phyloP scores from a whole-genome alignment of 2,888 invertebrate species.

The Pheosia tremula region DNA sequence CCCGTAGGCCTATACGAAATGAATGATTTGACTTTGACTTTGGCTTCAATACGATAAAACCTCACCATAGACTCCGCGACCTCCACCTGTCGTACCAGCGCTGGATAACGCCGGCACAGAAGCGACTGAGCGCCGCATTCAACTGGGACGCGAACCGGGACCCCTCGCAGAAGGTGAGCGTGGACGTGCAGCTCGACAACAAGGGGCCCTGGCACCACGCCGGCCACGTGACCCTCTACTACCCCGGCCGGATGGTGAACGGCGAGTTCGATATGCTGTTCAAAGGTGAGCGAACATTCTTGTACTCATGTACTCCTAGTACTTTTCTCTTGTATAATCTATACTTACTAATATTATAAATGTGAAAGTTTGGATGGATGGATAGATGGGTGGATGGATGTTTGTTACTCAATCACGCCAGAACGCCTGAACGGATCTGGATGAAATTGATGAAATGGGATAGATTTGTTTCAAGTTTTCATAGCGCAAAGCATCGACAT shows the following conservation, averaged over 20 bases:
- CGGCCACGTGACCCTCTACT: constrained; percentile 87
- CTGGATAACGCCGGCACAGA: constrained; percentile 84
- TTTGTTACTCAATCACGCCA: too few relatives aligned
- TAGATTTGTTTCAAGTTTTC: too few relatives aligned
- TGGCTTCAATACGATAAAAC: too few relatives aligned
- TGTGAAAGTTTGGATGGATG: too few relatives aligned
- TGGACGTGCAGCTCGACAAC: constrained; percentile 86
- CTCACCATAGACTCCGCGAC: constrained; percentile 86
- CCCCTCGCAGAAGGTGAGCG: constrained; percentile 88
- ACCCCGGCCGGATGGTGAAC: constrained; percentile 90
- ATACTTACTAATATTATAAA: too few relatives aligned
- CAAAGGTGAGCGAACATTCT: constrained; percentile 63
- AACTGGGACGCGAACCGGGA: constrained; percentile 95
- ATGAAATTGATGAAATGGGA: too few relatives aligned
- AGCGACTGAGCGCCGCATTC: constrained; percentile 88
- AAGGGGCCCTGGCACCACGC: constrained; percentile 86
- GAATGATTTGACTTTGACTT: too few relatives aligned
- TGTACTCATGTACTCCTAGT: not conserved
- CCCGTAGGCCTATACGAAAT: too few relatives aligned
- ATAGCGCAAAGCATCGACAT: too few relatives aligned
- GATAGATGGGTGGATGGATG: too few relatives aligned
- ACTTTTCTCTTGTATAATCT: not conserved
- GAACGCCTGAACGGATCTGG: too few relatives aligned
- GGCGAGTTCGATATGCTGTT: constrained; percentile 86
- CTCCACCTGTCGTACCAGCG: constrained; percentile 88